These are phyloP conservation scores for Plagodis pulveraria DNA, from an alignment of 2,888 invertebrate genomes.

Conservation along the genomic window DNA sequence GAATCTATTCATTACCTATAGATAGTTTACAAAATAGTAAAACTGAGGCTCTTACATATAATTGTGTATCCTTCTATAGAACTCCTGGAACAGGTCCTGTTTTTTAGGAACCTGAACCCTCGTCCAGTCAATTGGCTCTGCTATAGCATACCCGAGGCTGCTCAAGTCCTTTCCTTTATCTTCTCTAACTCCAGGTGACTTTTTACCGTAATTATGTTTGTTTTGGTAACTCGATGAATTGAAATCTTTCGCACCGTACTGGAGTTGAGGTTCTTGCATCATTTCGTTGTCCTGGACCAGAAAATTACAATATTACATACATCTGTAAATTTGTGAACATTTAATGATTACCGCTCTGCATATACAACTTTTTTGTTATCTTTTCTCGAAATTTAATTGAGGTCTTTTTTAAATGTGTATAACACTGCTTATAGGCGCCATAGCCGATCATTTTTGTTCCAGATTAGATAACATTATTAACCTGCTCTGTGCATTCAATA, in stretches of 20 bases:
- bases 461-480: too few relatives aligned
- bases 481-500: too few relatives aligned
- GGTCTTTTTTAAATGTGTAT: too few relatives aligned
- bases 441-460: too few relatives aligned
- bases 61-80: constrained; percentile 87
- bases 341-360: too few relatives aligned
- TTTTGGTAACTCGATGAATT: constrained; percentile 37
- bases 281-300: constrained; percentile 51
- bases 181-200: constrained; percentile 45
- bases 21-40: too few relatives aligned
- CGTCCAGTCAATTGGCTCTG: constrained; percentile 87
- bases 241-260: constrained; percentile 50
- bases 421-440: too few relatives aligned
- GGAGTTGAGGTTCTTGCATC: constrained; percentile 53
- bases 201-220: constrained; percentile 42
- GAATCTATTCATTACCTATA: too few relatives aligned
- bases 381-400: too few relatives aligned
- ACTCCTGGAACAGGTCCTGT: constrained; percentile 87
- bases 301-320: not conserved
- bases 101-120: constrained; percentile 87
- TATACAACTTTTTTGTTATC: too few relatives aligned
- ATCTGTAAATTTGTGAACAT: too few relatives aligned
- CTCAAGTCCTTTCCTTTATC: constrained; percentile 76
- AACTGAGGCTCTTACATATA: constrained; percentile 76
- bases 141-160: constrained; percentile 84